Evolutionary conservation across 2,888 invertebrate species (phyloP).

Genomic region (Hyposoter dolosus): DNA sequence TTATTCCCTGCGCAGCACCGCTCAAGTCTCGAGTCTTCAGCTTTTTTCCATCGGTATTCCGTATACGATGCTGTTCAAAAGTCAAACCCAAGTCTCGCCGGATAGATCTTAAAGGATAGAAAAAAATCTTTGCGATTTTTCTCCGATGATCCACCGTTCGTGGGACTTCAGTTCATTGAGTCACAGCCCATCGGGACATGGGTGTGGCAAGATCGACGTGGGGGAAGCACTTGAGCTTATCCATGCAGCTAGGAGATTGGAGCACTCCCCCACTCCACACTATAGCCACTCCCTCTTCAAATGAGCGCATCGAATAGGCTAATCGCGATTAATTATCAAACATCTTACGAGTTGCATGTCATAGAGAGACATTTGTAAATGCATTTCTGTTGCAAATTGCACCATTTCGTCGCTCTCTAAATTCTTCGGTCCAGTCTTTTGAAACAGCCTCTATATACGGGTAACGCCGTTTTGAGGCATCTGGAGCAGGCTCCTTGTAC

Average conservation of each 20-base stretch:
- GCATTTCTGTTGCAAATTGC: not conserved
- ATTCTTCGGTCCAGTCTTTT: not conserved
- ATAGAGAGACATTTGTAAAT: not conserved
- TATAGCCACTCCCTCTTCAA: not conserved
- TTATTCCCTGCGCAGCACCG: not conserved
- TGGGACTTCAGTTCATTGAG: not conserved
- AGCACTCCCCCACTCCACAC: not conserved
- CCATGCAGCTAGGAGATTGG: not conserved
- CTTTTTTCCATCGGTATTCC: conserved; percentile 7
- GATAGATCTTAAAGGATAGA: not conserved
- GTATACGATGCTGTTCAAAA: not conserved
- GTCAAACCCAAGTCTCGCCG: too few species aligned
- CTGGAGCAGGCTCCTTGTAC: conserved; percentile 10
- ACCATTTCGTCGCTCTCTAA: not conserved
- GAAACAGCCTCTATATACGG: not conserved
- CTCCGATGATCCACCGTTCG: not conserved
- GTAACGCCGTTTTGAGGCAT: not conserved
- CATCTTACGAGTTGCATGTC: not conserved
- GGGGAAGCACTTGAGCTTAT: not conserved
- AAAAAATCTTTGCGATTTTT: not conserved
- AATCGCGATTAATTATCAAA: not conserved
- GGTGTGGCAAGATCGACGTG: not conserved
- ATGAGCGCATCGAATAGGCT: not conserved
- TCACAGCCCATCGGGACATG: conserved; percentile 11
- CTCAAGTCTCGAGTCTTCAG: not conserved